A percentile compares a stretch with the other conserved stretches of the same genome.
Evolutionary conservation across 2,888 invertebrate genomes (phyloP).

Genomic region (Agrotis puta): DNA sequence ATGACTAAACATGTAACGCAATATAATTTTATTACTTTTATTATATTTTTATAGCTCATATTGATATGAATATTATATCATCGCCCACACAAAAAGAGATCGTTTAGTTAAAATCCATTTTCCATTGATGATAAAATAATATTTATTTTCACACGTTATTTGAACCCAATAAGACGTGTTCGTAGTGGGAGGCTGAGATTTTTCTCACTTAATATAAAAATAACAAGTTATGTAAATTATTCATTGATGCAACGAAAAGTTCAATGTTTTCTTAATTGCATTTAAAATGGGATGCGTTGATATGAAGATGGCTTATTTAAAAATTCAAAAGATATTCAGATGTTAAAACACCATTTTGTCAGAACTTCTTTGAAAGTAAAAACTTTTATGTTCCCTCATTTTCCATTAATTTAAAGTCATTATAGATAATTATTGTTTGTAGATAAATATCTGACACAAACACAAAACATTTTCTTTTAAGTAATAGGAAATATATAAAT

Average conservation of each 20-base stretch:
- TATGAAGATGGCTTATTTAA: constrained; percentile 1
- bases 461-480: too few relatives aligned
- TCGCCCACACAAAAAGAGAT: constrained; percentile 18
- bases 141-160: constrained; percentile 51
- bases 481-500: too few relatives aligned
- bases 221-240: constrained; percentile 16
- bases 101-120: constrained; percentile 14
- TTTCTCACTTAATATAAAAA: constrained; percentile 13
- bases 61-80: constrained; percentile 15
- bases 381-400: too few relatives aligned
- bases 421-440: too few relatives aligned
- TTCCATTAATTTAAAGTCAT: too few relatives aligned
- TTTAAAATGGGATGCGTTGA: constrained; percentile 10
- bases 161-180: constrained; percentile 7
- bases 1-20: constrained; percentile 31
- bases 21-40: constrained; percentile 41
- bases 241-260: constrained; percentile 15
- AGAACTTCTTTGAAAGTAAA: neutral
- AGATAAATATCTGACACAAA: too few relatives aligned
- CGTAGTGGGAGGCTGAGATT: constrained; percentile 26
- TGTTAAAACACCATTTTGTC: neutral
- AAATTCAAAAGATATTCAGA: constrained; percentile 10
- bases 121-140: constrained; percentile 31
- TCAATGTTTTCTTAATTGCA: constrained; percentile 4
- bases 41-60: constrained; percentile 48